phyloP scores from a whole-genome alignment of 2,797 vertebrate genomes.

The Crenuchus spilurus region DNA sequence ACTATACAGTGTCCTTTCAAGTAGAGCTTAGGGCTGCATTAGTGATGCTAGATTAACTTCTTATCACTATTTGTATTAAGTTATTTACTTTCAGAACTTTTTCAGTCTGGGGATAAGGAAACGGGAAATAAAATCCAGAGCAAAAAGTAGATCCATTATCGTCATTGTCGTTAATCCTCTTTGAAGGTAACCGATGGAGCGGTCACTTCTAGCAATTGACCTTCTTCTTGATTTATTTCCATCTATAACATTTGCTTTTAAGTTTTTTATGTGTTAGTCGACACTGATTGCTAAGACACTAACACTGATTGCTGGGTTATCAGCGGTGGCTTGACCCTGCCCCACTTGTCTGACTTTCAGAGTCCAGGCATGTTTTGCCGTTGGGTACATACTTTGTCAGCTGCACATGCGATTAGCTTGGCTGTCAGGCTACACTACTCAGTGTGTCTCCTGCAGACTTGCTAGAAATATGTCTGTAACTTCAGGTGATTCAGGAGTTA shows the following conservation, averaged over 20 bases:
- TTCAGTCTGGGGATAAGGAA: background rate
- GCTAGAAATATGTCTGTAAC: background rate
- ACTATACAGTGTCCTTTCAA: no score
- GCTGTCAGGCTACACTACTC: slow-evolving; percentile 1
- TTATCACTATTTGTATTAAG: background rate
- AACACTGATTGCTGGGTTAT: background rate
- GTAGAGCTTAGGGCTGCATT: background rate
- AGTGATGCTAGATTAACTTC: background rate
- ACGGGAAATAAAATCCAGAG: no score
- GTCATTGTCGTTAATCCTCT: background rate
- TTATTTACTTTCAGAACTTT: background rate
- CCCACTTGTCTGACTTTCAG: background rate
- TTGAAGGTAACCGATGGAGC: background rate
- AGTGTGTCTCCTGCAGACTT: background rate
- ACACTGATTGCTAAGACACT: slow-evolving; percentile 1
- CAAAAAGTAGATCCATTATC: background rate
- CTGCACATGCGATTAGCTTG: background rate
- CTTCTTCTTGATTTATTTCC: background rate
- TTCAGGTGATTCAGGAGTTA: background rate
- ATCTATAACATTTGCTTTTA: background rate
- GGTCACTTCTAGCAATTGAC: background rate
- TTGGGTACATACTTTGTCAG: slow-evolving; percentile 11
- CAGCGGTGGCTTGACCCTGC: slow-evolving; percentile 16
- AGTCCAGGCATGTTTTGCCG: slow-evolving; percentile 19
- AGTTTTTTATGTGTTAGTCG: slow-evolving; percentile 12